These are phyloP conservation scores for Vanessa cardui DNA, from an alignment of 2,888 invertebrate genomes.

Conservation along the genomic window DNA sequence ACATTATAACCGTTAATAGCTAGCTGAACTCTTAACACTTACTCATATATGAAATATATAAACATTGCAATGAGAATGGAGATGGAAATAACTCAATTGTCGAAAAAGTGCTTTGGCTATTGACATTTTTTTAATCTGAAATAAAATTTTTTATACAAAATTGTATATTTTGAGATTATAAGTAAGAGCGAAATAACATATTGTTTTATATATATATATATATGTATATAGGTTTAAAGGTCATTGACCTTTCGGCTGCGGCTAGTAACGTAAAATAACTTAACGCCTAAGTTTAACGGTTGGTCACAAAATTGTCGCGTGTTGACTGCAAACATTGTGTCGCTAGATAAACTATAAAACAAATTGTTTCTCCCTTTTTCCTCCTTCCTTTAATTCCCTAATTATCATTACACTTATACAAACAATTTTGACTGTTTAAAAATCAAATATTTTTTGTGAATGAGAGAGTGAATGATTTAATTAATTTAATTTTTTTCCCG, in stretches of 20 bases:
- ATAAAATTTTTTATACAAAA: not conserved
- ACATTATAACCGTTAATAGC: conserved; percentile 10
- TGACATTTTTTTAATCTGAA: too few species aligned
- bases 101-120: too few species aligned
- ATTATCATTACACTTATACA: not conserved
- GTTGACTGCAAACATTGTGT: not conserved
- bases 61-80: too few species aligned
- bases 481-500: too few species aligned
- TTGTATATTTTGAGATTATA: not conserved
- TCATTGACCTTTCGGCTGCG: conserved; percentile 50
- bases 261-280: conserved; percentile 45
- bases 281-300: conserved; percentile 23
- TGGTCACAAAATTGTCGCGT: conserved; percentile 21
- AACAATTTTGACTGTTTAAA: not conserved
- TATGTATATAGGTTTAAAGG: conserved; percentile 49
- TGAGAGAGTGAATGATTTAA: too few species aligned
- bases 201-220: conserved; percentile 35
- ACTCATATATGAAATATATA: not conserved
- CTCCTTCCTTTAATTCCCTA: too few species aligned
- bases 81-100: not conserved
- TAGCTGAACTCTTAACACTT: conserved; percentile 1
- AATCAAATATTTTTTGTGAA: too few species aligned
- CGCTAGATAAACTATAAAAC: not conserved
- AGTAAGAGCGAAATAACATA: not conserved
- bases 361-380: not conserved